Base-by-base conservation (phyloP, 2,888 invertebrate species). In the Clunio marinus region DNA sequence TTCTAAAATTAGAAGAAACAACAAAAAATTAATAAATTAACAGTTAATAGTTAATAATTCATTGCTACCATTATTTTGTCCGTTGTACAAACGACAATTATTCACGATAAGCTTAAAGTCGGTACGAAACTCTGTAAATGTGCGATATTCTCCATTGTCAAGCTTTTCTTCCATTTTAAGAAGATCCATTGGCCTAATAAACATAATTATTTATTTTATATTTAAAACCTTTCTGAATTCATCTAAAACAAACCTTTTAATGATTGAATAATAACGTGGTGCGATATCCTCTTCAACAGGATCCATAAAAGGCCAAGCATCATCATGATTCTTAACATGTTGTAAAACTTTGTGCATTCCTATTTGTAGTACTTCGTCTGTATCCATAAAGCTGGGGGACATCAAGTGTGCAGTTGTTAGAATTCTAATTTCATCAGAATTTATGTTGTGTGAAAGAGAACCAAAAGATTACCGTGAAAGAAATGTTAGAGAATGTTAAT, bases 241-340 rank as follows among this genome's bases (percentile, higher is more conserved):
- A 4, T 15, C 15, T 66, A 41, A 32, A 62, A 70, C 70, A 71
- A 69, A 79, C 79, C 82, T 83, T 71, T 88, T 78, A 45, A 88
- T 88, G 27, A 88, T 86, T 0, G 87, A 83, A 75, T 88, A 88
- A 76, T 88, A 90, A 77, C 91, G 89, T 0, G 96, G 95, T 0
- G 95, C 95, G 76, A 91, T 92, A 75, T 92, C 91, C 76, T 95
- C 94, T 74, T 94, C 92, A 1, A 96, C 95, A 0, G 95, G 92
- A 75, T 94, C 93, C 76, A 91, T 84, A 78, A 96, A 96, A 0
- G 95, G 95, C 95, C 95, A 96, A 0, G 95, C 93, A 76, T 96
- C 94, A 69, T 90, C 87, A 76, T 95, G 93, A 73, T 88, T 87
- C 74, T 90, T 91, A 41, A 96, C 84, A 74, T 88, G 86, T 76